phyloP scores from a whole-genome alignment of 2,888 invertebrate genomes.

The Gortyna flavago region DNA sequence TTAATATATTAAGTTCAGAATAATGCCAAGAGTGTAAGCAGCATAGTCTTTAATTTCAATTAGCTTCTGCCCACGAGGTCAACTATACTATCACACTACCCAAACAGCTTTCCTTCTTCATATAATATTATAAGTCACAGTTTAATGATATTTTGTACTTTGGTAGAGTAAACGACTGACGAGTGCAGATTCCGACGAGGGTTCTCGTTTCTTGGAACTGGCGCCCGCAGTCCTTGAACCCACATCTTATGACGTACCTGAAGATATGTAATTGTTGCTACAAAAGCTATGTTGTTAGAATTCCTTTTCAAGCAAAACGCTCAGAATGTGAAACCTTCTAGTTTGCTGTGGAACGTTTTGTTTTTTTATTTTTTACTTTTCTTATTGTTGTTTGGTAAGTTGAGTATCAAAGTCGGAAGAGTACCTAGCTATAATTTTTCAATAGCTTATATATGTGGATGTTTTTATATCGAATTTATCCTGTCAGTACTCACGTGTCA shows the following conservation, averaged over 20 bases:
- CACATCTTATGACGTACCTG: slow-evolving; percentile 18
- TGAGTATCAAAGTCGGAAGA: background rate
- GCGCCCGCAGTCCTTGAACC: slow-evolving; percentile 35
- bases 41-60: background rate
- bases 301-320: background rate
- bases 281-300: slow-evolving; percentile 9
- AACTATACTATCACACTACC: background rate
- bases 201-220: slow-evolving; percentile 33
- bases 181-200: slow-evolving; percentile 41
- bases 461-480: background rate
- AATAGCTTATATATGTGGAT: background rate
- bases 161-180: slow-evolving; percentile 41
- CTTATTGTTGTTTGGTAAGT: too few species aligned
- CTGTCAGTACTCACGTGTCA: background rate
- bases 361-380: background rate
- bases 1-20: background rate
- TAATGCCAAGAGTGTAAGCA: background rate
- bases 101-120: background rate
- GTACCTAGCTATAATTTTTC: background rate
- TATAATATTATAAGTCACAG: background rate
- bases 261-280: slow-evolving; percentile 1
- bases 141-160: slow-evolving; percentile 30
- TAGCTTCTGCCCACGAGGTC: background rate
- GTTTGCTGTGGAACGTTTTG: background rate
- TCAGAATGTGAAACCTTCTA: background rate